A percentile compares a stretch with the other conserved stretches of the same genome.
Evolutionary conservation across 2,888 invertebrate genomes (phyloP).

Genomic region (Biston betularia): DNA sequence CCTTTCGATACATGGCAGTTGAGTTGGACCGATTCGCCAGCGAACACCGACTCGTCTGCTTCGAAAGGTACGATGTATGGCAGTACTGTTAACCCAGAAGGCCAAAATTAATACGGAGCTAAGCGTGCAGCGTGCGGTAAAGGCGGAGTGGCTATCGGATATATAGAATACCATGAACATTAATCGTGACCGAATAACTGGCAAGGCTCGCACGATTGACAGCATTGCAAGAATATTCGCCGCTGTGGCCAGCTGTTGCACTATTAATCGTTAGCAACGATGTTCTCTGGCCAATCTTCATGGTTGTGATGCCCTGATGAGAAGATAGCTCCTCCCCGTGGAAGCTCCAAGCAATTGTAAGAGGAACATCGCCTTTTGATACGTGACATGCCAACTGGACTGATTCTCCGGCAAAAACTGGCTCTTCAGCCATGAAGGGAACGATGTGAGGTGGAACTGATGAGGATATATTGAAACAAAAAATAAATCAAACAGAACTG

Average conservation of each 20-base stretch:
- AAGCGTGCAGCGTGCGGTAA: slow-evolving; percentile 82
- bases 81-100: slow-evolving; percentile 87
- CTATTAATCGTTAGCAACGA: slow-evolving; percentile 88
- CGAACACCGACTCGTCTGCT: slow-evolving; percentile 89
- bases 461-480: slow-evolving; percentile 61
- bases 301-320: slow-evolving; percentile 85
- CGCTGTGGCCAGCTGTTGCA: slow-evolving; percentile 88
- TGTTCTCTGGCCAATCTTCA: slow-evolving; percentile 87
- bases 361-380: slow-evolving; percentile 89
- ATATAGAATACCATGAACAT: slow-evolving; percentile 88
- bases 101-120: slow-evolving; percentile 75
- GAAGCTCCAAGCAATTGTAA: slow-evolving; percentile 91
- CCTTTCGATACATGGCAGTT: slow-evolving; percentile 91
- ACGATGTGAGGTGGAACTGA: slow-evolving; percentile 88
- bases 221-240: slow-evolving; percentile 90
- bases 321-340: slow-evolving; percentile 86
- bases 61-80: slow-evolving; percentile 89
- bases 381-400: slow-evolving; percentile 88
- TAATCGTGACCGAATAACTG: slow-evolving; percentile 87
- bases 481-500: slow-evolving; percentile 54
- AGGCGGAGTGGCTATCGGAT: slow-evolving; percentile 63
- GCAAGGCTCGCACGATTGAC: slow-evolving; percentile 88
- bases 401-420: slow-evolving; percentile 88
- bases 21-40: slow-evolving; percentile 89
- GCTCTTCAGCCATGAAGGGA: slow-evolving; percentile 87